phyloP scores from a whole-genome alignment of 2,113 vertebrate species.

The Perognathus longimembris region DNA sequence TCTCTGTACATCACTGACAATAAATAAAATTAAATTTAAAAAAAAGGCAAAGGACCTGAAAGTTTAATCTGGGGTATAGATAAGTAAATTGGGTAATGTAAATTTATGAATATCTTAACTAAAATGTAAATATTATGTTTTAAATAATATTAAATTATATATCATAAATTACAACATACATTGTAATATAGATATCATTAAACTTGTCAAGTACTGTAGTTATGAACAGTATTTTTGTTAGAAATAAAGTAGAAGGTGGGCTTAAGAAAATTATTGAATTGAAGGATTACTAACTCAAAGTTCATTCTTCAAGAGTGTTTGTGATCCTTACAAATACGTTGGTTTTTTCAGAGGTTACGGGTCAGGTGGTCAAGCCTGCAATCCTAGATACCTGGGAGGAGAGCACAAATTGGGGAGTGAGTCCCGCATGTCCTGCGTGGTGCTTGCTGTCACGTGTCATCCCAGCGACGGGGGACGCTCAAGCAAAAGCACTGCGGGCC shows the following conservation, averaged over 20 bases:
- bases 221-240: not conserved
- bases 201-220: not conserved
- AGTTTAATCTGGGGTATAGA: not conserved
- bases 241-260: not conserved
- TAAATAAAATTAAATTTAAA: too few relatives aligned
- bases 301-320: not conserved
- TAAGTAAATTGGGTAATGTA: not conserved
- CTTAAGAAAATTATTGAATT: not conserved
- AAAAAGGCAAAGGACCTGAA: not conserved
- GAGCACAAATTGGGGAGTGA: too few relatives aligned
- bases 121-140: too few relatives aligned
- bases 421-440: too few relatives aligned
- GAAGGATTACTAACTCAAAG: not conserved
- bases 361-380: too few relatives aligned
- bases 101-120: not conserved
- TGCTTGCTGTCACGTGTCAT: too few relatives aligned
- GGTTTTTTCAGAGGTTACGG: not conserved
- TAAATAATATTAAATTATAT: too few relatives aligned
- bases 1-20: too few relatives aligned
- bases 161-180: not conserved
- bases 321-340: not conserved
- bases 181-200: not conserved
- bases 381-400: too few relatives aligned
- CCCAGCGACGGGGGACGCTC: too few relatives aligned
- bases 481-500: too few relatives aligned